Evolutionary conservation across 2,113 vertebrate species (phyloP), one percentile per base, ranked within the genome.

Genomic region (Pitta sordida): DNA sequence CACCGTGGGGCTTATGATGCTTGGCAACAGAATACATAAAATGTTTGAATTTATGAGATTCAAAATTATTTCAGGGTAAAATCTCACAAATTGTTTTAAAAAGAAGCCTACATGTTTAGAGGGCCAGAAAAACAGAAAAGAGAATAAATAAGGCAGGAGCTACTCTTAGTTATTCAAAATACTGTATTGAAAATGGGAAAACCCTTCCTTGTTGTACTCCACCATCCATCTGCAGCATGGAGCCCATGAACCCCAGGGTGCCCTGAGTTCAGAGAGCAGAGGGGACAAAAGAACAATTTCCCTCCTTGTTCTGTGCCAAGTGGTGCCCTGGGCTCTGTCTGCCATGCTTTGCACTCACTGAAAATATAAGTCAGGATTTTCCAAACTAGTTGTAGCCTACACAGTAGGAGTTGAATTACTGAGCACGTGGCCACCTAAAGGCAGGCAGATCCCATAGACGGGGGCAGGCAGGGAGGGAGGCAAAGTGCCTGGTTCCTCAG

Each of bases 201-300:
- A 11, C 15, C 15, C n/a, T 91, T 77, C 32, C 26, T 73, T 2
- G 1, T 8, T 32, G 9, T 13, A 4, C 24, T 68, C 30, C 52
- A 55, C n/a, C 29, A 24, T 71, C 41, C 24, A 68, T n/a, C 34
- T 53, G 30, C 36, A 6, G 1, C 0, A 0, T n/a, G 43, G 51
- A 74, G 59, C 8, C 26, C 20, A 10, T 27, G 44, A 70, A 70
- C 34, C 37, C 41, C 2, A 12, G 9, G 41, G 17, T 29, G 6
- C 26, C 43, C 29, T 19, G 39, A 49, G 68, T 79, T 67, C 49
- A 70, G 76, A 49, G 22, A 82, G 18, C 22, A 15, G 2, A 2
- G 21, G 20, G 36, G 6, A 2, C 22, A 41, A 63, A 78, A 56
- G 48, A 48, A 55, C 34, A 7, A 6, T 70, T 92, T 84, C 11